These are phyloP conservation scores for Chaetops frenatus DNA, from an alignment of 2,113 vertebrate genomes.

Conservation along the genomic window DNA sequence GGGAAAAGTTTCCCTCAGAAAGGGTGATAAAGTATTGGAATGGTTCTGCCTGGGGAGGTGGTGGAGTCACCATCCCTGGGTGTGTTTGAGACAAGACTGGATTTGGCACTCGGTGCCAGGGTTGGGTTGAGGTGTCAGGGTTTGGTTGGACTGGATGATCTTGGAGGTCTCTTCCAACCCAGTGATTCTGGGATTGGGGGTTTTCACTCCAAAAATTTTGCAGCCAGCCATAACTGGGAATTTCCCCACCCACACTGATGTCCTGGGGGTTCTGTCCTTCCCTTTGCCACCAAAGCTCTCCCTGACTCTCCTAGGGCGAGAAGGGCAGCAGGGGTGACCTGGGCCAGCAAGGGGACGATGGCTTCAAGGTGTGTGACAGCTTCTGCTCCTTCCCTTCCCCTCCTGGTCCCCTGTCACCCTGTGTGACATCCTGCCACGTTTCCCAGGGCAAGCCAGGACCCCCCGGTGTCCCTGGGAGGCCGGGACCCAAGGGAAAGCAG, in stretches of 20 bases:
- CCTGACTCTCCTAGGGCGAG: slow-evolving; percentile 71
- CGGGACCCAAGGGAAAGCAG: slow-evolving; percentile 78
- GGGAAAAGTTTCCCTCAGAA: no score
- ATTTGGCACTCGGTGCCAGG: no score
- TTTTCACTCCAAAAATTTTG: not conserved
- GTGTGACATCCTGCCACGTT: not conserved
- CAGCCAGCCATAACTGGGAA: not conserved
- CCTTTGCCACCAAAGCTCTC: not conserved
- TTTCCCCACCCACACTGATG: not conserved
- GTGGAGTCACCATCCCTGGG: no score
- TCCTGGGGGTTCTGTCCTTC: not conserved
- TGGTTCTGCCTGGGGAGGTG: no score
- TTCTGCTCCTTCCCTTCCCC: not conserved
- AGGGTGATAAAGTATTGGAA: no score
- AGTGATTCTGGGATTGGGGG: no score
- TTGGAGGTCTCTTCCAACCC: no score
- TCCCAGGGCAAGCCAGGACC: slow-evolving; percentile 76
- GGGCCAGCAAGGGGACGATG: slow-evolving; percentile 74
- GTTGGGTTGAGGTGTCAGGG: no score
- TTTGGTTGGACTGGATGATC: no score
- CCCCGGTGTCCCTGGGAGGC: slow-evolving; percentile 65
- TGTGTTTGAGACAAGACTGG: no score
- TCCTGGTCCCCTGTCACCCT: not conserved
- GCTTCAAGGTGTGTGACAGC: slow-evolving; percentile 70
- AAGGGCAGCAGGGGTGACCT: slow-evolving; percentile 74